Evolutionary conservation across 2,797 vertebrate genomes (phyloP).

Genomic region (Hephaestus fuliginosus): DNA sequence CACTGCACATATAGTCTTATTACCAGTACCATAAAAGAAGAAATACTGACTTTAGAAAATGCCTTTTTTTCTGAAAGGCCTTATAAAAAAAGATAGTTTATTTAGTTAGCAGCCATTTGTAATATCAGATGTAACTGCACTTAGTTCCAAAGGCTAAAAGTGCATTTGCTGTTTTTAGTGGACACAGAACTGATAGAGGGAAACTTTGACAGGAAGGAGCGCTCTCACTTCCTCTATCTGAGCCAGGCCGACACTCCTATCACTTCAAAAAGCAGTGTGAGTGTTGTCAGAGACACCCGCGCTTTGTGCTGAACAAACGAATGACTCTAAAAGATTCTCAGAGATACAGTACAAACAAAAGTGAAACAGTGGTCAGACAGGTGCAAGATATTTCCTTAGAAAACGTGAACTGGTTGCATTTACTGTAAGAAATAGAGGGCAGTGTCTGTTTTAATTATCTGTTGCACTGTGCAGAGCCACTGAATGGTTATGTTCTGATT

Average conservation of each 20-base stretch:
- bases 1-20: not conserved
- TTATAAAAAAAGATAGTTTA: not conserved
- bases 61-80: not conserved
- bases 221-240: slow-evolving; percentile 26
- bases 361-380: slow-evolving; percentile 12
- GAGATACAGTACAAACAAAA: slow-evolving; percentile 21
- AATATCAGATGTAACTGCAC: slow-evolving; percentile 1
- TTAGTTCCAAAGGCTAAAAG: not conserved
- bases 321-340: slow-evolving; percentile 26
- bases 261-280: slow-evolving; percentile 15
- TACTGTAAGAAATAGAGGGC: not conserved
- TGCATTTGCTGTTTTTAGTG: not conserved
- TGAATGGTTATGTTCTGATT: not conserved
- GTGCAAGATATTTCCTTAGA: not conserved
- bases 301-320: slow-evolving; percentile 12
- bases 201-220: slow-evolving; percentile 16
- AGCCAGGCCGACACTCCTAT: slow-evolving; percentile 23
- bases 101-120: not conserved
- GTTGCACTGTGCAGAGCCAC: not conserved
- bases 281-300: slow-evolving; percentile 8
- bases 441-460: not conserved
- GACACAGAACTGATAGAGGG: slow-evolving; percentile 11
- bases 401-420: not conserved
- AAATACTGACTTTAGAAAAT: not conserved
- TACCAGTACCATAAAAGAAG: not conserved